Evolutionary conservation across 2,888 invertebrate genomes (phyloP).

Genomic region (Hoplodrina blanda): DNA sequence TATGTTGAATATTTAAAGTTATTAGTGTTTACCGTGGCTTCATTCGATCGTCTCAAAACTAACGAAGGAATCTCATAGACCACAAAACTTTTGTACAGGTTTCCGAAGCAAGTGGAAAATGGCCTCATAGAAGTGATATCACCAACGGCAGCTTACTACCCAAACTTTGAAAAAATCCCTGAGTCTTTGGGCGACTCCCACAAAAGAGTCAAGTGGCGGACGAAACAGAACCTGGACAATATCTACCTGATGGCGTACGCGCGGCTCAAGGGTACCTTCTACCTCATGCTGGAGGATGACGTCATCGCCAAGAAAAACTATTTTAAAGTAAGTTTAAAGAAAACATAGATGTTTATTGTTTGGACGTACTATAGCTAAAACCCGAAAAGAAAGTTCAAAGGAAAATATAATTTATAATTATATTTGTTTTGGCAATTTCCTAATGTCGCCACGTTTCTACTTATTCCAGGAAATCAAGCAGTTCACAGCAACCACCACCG

Average conservation of each 20-base stretch:
- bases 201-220: conserved; percentile 97
- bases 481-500: conserved; percentile 69
- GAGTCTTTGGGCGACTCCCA: conserved; percentile 96
- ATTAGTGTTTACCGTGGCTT: no score
- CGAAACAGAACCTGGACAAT: conserved; percentile 98
- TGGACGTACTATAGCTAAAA: no score
- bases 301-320: conserved; percentile 96
- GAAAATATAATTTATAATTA: no score
- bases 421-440: no score
- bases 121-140: conserved; percentile 97
- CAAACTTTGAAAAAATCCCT: conserved; percentile 94
- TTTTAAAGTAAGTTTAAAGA: conserved; percentile 93
- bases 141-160: conserved; percentile 96
- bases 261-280: conserved; percentile 96
- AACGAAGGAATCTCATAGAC: no score
- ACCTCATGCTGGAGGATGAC: conserved; percentile 98
- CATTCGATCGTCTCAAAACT: no score
- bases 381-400: no score
- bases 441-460: no score
- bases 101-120: conserved; percentile 93
- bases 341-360: no score
- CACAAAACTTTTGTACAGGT: conserved; percentile 86
- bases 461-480: conserved; percentile 77
- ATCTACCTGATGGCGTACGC: conserved; percentile 98
- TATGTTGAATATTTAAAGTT: no score